Evolutionary conservation across 2,113 vertebrate genomes (phyloP), one percentile per base, ranked within the genome.

Genomic region (Prochilodus magdalenae): DNA sequence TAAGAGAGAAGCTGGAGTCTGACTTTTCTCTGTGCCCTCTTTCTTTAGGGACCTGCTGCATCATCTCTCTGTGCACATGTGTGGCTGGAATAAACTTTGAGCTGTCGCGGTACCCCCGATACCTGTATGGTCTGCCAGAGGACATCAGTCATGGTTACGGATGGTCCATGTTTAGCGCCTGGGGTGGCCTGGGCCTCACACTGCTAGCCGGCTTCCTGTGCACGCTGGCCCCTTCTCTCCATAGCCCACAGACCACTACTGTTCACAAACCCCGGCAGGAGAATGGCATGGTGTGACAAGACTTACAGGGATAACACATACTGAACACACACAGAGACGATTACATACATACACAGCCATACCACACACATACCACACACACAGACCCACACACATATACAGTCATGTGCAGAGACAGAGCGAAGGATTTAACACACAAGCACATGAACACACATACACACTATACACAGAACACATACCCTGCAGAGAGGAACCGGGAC

Each of bases 91-190:
- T 99, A 95, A 99, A 99, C 95, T 99, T 99, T 66, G 96, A 99
- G 94, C 95, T 99, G 33, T 99, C 97, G 24, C 97, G 98, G 79
- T 98, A 97, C 78, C 98, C 98, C 1, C 97, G 97, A 86, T 96
- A 97, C 94, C 94, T 99, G 93, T 99, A 98, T 0, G 96, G 97
- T 86, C 96, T 99, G 69, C 98, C 98, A 0, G 97, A 99, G 55
- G 98, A 99, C 94, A 97, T 99, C 95, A 96, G 97, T 88, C 98
- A 99, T 0, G 98, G 98, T 83, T 99, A 99, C 6, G 97, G 98
- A 89, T 99, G 98, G 98, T 99, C 98, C 84, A 99, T 99, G 98
- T 99, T 99, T 89, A 99, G 97, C 84, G 98, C 98, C 0, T 99
- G 98, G 98, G 98, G 97, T 0, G 98, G 98, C 87, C 95, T 99